Conservation (phyloP, 2,797 vertebrate genomes). For the Gadopsis bispinosus region DNA sequence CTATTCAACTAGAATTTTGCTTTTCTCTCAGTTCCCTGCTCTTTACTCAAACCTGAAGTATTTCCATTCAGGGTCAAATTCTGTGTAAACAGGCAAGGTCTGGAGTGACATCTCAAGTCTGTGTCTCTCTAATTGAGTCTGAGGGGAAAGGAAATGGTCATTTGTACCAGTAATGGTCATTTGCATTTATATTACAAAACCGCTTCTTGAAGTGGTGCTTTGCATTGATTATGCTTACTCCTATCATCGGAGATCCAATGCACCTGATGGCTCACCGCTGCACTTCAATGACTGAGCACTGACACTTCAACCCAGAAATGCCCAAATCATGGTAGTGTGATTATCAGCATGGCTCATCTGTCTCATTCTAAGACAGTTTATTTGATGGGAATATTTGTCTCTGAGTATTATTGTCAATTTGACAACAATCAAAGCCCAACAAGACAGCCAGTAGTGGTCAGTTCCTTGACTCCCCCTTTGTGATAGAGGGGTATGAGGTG, state of each 20-base stretch:
- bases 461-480: no score
- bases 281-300: slow-evolving; percentile 38
- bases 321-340: slow-evolving; percentile 45
- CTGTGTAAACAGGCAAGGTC: slow-evolving; percentile 50
- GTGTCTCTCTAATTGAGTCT: slow-evolving; percentile 57
- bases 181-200: slow-evolving; percentile 80
- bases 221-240: slow-evolving; percentile 60
- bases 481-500: no score
- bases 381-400: neutral
- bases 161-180: slow-evolving; percentile 70
- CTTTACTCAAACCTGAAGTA: slow-evolving; percentile 14
- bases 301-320: slow-evolving; percentile 47
- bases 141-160: slow-evolving; percentile 53
- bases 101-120: slow-evolving; percentile 46
- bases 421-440: no score
- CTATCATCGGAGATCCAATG: slow-evolving; percentile 45
- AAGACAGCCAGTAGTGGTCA: no score
- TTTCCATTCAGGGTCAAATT: slow-evolving; percentile 45
- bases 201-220: slow-evolving; percentile 68
- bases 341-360: slow-evolving; percentile 41
- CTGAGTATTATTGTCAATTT: no score
- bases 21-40: slow-evolving; percentile 26
- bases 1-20: slow-evolving; percentile 5
- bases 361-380: slow-evolving; percentile 23
- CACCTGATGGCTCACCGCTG: slow-evolving; percentile 72